A percentile compares a stretch with the other conserved stretches of the same genome.
Evolutionary conservation across 1,140 invertebrate genomes (phyloP).

Genomic region (Ruditapes philippinarum): DNA sequence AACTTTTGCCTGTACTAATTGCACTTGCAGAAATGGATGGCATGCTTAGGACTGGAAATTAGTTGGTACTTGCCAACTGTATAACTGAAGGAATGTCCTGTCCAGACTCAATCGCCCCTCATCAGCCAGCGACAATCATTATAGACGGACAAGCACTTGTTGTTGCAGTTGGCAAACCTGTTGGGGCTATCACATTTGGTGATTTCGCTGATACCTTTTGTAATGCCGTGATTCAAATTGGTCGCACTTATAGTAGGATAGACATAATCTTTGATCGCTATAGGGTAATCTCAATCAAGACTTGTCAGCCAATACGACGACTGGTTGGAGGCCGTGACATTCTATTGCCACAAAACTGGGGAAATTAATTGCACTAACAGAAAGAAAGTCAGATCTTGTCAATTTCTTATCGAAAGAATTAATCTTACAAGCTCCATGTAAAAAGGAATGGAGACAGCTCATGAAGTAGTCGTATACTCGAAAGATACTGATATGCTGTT

Average conservation of each 20-base stretch:
- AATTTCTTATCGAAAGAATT: background rate
- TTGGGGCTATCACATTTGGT: background rate
- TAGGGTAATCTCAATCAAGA: background rate
- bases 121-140: background rate
- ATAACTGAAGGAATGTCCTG: background rate
- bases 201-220: background rate
- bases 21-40: background rate
- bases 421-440: background rate
- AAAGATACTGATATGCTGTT: background rate
- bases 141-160: background rate
- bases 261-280: too few relatives aligned
- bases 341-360: background rate
- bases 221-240: background rate
- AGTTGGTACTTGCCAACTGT: background rate
- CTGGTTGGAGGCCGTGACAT: background rate
- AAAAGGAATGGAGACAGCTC: background rate
- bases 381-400: background rate
- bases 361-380: background rate
- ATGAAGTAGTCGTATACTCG: background rate
- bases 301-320: background rate
- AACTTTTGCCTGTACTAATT: background rate
- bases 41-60: background rate
- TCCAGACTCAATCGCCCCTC: background rate
- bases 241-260: too few relatives aligned
- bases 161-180: background rate